These are phyloP conservation scores for Zhuqinia jingwanae DNA, from an alignment of 2,888 invertebrate genomes.

Conservation along the genomic window DNA sequence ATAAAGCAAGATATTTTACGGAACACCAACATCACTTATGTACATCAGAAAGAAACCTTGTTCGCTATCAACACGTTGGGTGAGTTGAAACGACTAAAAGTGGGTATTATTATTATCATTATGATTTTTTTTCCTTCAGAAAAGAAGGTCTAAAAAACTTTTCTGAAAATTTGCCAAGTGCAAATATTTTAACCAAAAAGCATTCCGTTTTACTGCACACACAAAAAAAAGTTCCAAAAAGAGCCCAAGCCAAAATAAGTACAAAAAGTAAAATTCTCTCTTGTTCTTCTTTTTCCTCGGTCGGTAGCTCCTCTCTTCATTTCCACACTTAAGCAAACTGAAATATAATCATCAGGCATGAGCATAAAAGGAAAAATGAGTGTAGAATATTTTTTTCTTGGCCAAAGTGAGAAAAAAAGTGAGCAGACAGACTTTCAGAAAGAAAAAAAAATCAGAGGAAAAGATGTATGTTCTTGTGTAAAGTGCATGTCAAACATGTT, in stretches of 20 bases:
- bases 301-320: slow-evolving; percentile 6
- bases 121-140: not conserved
- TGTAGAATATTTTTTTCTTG: not conserved
- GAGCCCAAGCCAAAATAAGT: slow-evolving; percentile 10
- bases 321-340: slow-evolving; percentile 11
- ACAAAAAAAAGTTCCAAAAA: slow-evolving; percentile 1
- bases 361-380: not conserved
- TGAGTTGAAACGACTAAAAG: too few species aligned
- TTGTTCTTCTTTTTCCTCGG: not conserved
- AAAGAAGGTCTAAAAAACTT: slow-evolving; percentile 27
- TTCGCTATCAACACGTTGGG: not conserved
- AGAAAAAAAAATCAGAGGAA: not conserved
- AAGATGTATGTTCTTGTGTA: slow-evolving; percentile 38
- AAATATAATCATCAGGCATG: not conserved
- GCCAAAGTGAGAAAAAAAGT: slow-evolving; percentile 34
- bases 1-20: slow-evolving; percentile 37
- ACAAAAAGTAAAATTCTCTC: not conserved
- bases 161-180: slow-evolving; percentile 61
- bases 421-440: too few species aligned
- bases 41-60: not conserved
- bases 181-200: slow-evolving; percentile 58
- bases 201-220: slow-evolving; percentile 51
- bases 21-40: slow-evolving; percentile 20
- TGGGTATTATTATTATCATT: too few species aligned
- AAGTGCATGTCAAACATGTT: slow-evolving; percentile 54